phyloP scores from a whole-genome alignment of 2,888 invertebrate species.

The Drosophila robusta region DNA sequence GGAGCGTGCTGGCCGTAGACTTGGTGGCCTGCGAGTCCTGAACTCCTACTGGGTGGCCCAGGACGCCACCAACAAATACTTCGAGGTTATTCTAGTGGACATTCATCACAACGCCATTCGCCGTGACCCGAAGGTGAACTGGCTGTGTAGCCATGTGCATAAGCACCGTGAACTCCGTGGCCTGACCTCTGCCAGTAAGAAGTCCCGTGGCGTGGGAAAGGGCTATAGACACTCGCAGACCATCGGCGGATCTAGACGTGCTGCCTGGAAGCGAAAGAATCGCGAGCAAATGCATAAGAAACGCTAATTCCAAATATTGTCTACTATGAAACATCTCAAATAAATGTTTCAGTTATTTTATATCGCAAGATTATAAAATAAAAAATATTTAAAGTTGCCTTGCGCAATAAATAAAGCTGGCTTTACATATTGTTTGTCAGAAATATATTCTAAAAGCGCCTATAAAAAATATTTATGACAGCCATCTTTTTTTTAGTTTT shows the following conservation, averaged over 20 bases:
- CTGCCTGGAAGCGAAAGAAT: conserved; percentile 97
- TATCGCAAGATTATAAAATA: too few relatives aligned
- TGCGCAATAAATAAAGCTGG: too few relatives aligned
- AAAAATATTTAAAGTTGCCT: too few relatives aligned
- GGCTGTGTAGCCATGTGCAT: conserved; percentile 98
- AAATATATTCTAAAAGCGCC: too few relatives aligned
- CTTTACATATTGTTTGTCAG: too few relatives aligned
- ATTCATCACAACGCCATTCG: conserved; percentile 90
- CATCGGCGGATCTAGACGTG: conserved; percentile 97
- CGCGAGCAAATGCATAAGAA: conserved; percentile 97
- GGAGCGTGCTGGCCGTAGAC: conserved; percentile 98
- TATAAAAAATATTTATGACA: too few relatives aligned
- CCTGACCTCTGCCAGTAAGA: conserved; percentile 97
- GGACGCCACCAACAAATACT: conserved; percentile 99
- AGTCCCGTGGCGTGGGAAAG: conserved; percentile 97
- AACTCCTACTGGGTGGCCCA: conserved; percentile 99
- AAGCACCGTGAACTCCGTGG: conserved; percentile 99
- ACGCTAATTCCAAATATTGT: conserved; percentile 88
- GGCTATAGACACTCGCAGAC: conserved; percentile 98
- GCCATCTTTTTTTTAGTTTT: too few relatives aligned
- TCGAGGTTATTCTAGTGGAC: conserved; percentile 97
- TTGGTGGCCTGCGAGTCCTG: conserved; percentile 96
- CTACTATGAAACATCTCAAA: too few relatives aligned
- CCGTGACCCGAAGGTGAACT: conserved; percentile 97
- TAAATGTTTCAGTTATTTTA: too few relatives aligned